phyloP scores from a whole-genome alignment of 64 coral and sea anemone species.

The Anthopleura sola region DNA sequence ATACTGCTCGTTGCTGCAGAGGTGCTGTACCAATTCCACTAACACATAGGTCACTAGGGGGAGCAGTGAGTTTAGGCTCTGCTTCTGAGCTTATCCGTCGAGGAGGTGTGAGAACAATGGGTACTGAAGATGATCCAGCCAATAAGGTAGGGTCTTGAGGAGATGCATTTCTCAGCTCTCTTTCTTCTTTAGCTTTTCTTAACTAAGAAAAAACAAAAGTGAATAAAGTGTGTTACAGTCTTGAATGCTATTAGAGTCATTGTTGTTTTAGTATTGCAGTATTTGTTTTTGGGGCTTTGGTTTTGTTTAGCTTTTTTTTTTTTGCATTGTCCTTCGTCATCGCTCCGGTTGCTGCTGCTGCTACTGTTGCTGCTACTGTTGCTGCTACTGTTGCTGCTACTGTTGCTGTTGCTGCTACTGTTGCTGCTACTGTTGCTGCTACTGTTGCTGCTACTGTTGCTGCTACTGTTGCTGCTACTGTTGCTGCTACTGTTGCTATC shows the following conservation, averaged over 20 bases:
- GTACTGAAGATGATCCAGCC: not conserved
- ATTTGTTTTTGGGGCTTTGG: too few species aligned
- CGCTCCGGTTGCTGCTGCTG: too few species aligned
- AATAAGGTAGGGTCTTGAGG: not conserved
- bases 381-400: too few species aligned
- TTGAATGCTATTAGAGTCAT: not conserved
- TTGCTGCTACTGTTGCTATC: too few species aligned
- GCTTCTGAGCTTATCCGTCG: not conserved
- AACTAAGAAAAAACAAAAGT: not conserved
- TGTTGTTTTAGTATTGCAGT: too few species aligned
- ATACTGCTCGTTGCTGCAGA: not conserved
- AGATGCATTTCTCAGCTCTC: not conserved
- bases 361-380: too few species aligned
- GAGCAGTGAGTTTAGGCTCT: not conserved
- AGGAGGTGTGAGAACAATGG: not conserved
- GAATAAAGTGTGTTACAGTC: not conserved
- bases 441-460: too few species aligned
- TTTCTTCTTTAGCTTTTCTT: constrained; percentile 12
- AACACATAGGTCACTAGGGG: not conserved
- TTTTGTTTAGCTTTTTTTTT: too few species aligned
- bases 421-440: too few species aligned
- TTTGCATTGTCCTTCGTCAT: too few species aligned
- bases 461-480: too few species aligned
- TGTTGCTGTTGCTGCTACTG: too few species aligned
- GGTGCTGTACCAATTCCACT: not conserved